These are phyloP conservation scores for Paedocypris micromegethes DNA, from an alignment of 2,797 vertebrate species.

Conservation along the genomic window DNA sequence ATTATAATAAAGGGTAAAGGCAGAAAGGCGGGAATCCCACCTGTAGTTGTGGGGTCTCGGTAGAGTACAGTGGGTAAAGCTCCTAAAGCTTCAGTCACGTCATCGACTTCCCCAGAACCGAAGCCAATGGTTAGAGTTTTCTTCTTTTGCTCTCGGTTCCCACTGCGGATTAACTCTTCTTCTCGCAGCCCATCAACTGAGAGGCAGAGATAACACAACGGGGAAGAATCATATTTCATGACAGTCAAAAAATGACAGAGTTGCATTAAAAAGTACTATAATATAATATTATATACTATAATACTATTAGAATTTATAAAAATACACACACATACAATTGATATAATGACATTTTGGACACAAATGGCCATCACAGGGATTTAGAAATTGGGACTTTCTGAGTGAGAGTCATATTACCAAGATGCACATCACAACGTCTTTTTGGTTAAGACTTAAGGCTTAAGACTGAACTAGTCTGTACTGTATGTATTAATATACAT, in stretches of 20 bases:
- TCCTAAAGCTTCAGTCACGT: constrained; percentile 57
- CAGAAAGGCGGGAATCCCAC: constrained; percentile 45
- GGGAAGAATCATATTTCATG: constrained; percentile 6
- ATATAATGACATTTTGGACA: too few species aligned
- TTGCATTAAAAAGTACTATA: too few species aligned
- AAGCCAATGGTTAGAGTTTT: constrained; percentile 60
- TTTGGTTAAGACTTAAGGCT: too few species aligned
- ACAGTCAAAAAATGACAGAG: constrained; percentile 12
- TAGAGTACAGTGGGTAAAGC: constrained; percentile 62
- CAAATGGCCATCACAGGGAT: too few species aligned
- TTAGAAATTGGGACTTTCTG: too few species aligned
- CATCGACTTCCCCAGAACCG: constrained; percentile 66
- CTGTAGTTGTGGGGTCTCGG: constrained; percentile 55
- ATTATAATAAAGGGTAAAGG: not conserved
- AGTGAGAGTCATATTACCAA: too few species aligned
- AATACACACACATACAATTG: too few species aligned
- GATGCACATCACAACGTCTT: too few species aligned
- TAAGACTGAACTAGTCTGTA: too few species aligned
- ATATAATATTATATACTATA: too few species aligned
- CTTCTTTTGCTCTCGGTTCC: constrained; percentile 64
- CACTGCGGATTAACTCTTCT: constrained; percentile 68
- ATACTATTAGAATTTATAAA: too few species aligned
- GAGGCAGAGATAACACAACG: not conserved
- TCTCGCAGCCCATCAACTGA: constrained; percentile 65
- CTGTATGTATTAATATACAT: too few species aligned